phyloP scores from a whole-genome alignment of 2,888 invertebrate genomes.

The Thysanoteuthis rhombus region DNA sequence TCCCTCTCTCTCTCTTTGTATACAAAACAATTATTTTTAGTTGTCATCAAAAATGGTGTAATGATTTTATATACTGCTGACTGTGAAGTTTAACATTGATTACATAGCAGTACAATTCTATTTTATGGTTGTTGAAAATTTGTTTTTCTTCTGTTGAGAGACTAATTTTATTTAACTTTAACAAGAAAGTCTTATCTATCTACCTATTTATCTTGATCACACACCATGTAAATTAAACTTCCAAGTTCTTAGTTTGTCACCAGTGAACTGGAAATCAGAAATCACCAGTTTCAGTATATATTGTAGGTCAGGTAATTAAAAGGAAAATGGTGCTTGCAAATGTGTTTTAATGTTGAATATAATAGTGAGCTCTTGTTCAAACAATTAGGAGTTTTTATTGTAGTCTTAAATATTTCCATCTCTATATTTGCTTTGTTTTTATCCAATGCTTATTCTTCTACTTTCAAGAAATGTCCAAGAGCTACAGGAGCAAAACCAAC shows the following conservation, averaged over 20 bases:
- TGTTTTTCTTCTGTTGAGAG: no score
- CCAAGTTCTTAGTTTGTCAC: not conserved
- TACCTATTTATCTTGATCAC: no score
- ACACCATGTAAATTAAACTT: no score
- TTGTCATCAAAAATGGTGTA: no score
- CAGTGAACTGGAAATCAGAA: not conserved
- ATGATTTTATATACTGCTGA: no score
- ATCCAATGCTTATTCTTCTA: not conserved
- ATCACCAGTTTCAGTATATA: not conserved
- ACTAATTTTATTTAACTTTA: no score
- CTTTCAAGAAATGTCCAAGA: slow-evolving; percentile 82
- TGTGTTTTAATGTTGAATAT: not conserved
- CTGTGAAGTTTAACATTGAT: no score
- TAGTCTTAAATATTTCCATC: not conserved
- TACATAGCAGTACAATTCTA: no score
- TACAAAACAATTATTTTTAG: no score
- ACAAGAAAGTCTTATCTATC: no score
- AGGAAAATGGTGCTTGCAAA: not conserved
- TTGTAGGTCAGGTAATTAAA: not conserved
- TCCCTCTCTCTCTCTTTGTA: no score
- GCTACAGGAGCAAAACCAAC: slow-evolving; percentile 88
- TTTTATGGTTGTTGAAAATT: no score
- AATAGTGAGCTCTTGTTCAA: not conserved
- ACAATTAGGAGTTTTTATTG: not conserved
- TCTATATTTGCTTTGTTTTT: not conserved